phyloP scores from a whole-genome alignment of 2,113 vertebrate species.

The Mugil cephalus region DNA sequence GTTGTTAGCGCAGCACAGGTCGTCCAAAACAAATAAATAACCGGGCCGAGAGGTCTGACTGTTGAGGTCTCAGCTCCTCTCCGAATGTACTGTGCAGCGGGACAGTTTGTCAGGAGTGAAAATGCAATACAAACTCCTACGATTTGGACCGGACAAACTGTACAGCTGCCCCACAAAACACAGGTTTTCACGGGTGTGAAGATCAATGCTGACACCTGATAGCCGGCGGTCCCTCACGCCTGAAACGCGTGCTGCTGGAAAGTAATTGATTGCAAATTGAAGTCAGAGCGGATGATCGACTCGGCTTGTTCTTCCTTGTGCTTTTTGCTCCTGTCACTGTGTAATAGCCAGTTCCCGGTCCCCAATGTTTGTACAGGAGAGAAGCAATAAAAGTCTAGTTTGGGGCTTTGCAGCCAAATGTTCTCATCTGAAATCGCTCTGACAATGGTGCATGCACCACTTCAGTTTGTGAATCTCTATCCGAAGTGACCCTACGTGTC shows the following conservation, averaged over 20 bases:
- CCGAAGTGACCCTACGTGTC: background rate
- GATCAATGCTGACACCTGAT: conserved; percentile 24
- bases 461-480: conserved; percentile 33
- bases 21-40: conserved; percentile 61
- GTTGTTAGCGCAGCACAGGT: conserved; percentile 51
- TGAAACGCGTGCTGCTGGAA: conserved; percentile 19
- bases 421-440: too few relatives aligned
- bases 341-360: too few relatives aligned
- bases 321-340: background rate
- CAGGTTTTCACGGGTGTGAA: conserved; percentile 7
- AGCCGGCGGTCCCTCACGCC: conserved; percentile 15
- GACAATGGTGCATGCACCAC: background rate
- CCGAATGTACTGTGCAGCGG: background rate
- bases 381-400: too few relatives aligned
- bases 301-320: conserved; percentile 27
- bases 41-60: conserved; percentile 27
- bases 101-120: conserved; percentile 40
- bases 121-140: conserved; percentile 22
- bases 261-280: conserved; percentile 33
- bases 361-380: too few relatives aligned
- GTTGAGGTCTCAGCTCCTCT: conserved; percentile 30
- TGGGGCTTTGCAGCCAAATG: too few relatives aligned
- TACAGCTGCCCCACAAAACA: background rate
- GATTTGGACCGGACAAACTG: conserved; percentile 14
- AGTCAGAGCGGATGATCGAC: conserved; percentile 28